These are phyloP conservation scores for Sebastes paucispinis DNA, from an alignment of 2,797 vertebrate species.

Conservation along the genomic window DNA sequence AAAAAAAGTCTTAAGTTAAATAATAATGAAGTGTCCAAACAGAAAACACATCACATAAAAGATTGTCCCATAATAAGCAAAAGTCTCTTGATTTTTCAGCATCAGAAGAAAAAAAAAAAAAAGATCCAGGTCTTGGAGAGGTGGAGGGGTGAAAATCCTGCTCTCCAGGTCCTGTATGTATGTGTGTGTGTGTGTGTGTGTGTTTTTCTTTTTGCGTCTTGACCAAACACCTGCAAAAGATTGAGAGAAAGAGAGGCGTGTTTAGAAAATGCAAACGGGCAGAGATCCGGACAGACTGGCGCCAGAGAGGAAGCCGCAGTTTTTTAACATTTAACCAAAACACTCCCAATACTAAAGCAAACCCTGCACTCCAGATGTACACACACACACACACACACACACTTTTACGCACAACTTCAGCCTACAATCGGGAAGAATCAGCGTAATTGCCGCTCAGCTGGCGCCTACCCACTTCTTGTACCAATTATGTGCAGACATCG, in stretches of 20 bases:
- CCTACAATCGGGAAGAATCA: slow-evolving; percentile 84
- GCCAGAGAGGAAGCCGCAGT: slow-evolving; percentile 97
- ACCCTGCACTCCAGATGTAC: slow-evolving; percentile 95
- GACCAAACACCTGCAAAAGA: slow-evolving; percentile 98
- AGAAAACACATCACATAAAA: slow-evolving; percentile 86
- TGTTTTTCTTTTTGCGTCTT: slow-evolving; percentile 73
- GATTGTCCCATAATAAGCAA: slow-evolving; percentile 85
- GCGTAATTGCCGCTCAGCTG: slow-evolving; percentile 83
- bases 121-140: slow-evolving; percentile 75
- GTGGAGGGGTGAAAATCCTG: slow-evolving; percentile 59
- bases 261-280: slow-evolving; percentile 95
- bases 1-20: slow-evolving; percentile 93
- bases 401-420: slow-evolving; percentile 76
- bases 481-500: slow-evolving; percentile 87
- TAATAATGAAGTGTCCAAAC: slow-evolving; percentile 93
- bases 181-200: not conserved
- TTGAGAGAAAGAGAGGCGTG: slow-evolving; percentile 91
- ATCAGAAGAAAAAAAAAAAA: slow-evolving; percentile 55
- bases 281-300: slow-evolving; percentile 97
- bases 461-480: slow-evolving; percentile 88
- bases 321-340: slow-evolving; percentile 98
- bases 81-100: slow-evolving; percentile 84
- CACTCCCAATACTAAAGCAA: slow-evolving; percentile 93
- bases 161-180: slow-evolving; percentile 82
- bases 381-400: slow-evolving; percentile 64